A percentile compares a stretch with the other conserved stretches of the same genome.
Conservation (phyloP, 2,113 vertebrate genomes). For the Telmatochromis brichardi region DNA sequence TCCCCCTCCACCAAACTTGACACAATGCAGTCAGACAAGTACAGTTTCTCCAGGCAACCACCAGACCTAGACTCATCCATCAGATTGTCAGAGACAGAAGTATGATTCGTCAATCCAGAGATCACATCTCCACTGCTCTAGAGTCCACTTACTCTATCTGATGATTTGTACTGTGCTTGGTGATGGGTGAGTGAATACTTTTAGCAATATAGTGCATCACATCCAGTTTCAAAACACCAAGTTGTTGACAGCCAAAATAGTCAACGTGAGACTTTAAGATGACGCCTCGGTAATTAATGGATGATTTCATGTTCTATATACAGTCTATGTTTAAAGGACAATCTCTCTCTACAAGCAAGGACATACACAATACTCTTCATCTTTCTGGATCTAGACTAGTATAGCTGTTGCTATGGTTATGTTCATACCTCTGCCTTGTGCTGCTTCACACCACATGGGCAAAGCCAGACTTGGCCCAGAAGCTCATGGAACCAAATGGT, state of each 20-base stretch:
- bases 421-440: not conserved
- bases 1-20: not conserved
- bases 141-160: not conserved
- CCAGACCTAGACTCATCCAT: not conserved
- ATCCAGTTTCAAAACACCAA: not conserved
- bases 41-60: not conserved
- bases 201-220: not conserved
- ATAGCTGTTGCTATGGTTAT: conserved; percentile 9
- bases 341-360: not conserved
- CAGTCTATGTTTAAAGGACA: not conserved
- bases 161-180: not conserved
- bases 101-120: not conserved
- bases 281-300: not conserved
- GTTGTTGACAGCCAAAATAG: not conserved
- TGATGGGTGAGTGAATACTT: not conserved
- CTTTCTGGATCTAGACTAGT: not conserved
- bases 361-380: not conserved
- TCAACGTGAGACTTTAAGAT: not conserved
- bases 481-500: not conserved
- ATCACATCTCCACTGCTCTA: not conserved
- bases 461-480: not conserved
- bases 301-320: not conserved
- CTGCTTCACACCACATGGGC: not conserved
- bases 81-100: not conserved
- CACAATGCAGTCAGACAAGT: not conserved